Evolutionary conservation across 2,888 invertebrate species (phyloP).

Genomic region (Matsumyia berberina): DNA sequence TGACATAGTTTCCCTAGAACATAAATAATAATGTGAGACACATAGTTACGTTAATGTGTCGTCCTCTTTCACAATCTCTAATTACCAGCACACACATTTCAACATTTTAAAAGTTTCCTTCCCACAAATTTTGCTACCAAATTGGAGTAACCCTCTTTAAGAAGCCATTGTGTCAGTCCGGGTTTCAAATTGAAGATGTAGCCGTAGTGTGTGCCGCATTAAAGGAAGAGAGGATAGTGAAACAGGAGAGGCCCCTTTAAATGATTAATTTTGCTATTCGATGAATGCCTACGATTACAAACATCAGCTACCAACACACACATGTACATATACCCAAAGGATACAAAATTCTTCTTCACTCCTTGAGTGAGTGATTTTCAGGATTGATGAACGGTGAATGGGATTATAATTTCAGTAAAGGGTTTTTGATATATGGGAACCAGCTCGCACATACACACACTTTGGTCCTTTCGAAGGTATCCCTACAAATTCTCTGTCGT

Average conservation of each 20-base stretch:
- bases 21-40: slow-evolving; percentile 66
- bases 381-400: slow-evolving; percentile 65
- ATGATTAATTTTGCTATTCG: slow-evolving; percentile 65
- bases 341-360: slow-evolving; percentile 30
- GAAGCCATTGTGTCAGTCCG: slow-evolving; percentile 15
- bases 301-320: not conserved
- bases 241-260: slow-evolving; percentile 65
- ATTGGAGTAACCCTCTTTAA: slow-evolving; percentile 16
- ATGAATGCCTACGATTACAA: slow-evolving; percentile 50
- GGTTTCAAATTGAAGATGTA: slow-evolving; percentile 36
- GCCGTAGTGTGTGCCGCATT: slow-evolving; percentile 34
- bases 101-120: slow-evolving; percentile 56
- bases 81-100: slow-evolving; percentile 65
- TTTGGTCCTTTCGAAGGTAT: slow-evolving; percentile 25
- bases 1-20: slow-evolving; percentile 39
- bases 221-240: slow-evolving; percentile 55
- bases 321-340: slow-evolving; percentile 3
- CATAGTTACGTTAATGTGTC: slow-evolving; percentile 62
- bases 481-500: slow-evolving; percentile 31
- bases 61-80: slow-evolving; percentile 61
- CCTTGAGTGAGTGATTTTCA: slow-evolving; percentile 58
- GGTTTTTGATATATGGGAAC: slow-evolving; percentile 58
- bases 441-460: slow-evolving; percentile 10
- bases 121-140: slow-evolving; percentile 32
- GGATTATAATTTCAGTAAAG: slow-evolving; percentile 64